Evolutionary conservation across 2,888 invertebrate species (phyloP), one percentile per base, ranked within the genome.

Genomic region (Tipula vernalis): DNA sequence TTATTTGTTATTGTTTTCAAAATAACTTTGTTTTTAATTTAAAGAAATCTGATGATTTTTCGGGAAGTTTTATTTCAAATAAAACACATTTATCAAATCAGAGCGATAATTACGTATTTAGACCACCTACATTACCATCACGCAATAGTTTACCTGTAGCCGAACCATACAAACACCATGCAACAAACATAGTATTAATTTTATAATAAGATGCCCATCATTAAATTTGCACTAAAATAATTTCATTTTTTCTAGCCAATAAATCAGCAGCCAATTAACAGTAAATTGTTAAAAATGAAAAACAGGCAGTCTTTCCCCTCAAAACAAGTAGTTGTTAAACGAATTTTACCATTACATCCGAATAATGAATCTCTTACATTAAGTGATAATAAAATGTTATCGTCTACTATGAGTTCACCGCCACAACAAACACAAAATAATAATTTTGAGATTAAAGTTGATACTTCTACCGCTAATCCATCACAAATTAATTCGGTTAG

Each of bases 321-420:
- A 5, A 90, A 91, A 0, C 94, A 94, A 89, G 94, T 96, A 4
- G 94, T 96, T 0, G 96, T 96, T 28, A 96, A 96, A 91, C 92
- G 96, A 5, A 93, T 95, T 89, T 91, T 96, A 88, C 95, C 95
- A 18, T 90, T 95, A 83, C 92, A 96, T 89, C 95, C 95, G 28
- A 71, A 28, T 71, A 71, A 18, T 28, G 71, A 71, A 71, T 71
- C 71, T 71, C 71, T 28, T 12, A 10, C 13, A 10, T 28, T 71
- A 28, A 12, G 28, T 28, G 71, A 71, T 28, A 71, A 10, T 71
- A 71, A 71, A 71, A 71, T 28, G 51, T 15, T 10, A 51, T 51
- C 28, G 28, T 28, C 28, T 28, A 28, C 28, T 28, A 71, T 28
- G 10, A 71, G 13, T 28, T 71, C 28, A 28, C 5, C 28, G 28